These are phyloP conservation scores for Muschampia plurimacula DNA, from an alignment of 2,888 invertebrate species.

Conservation along the genomic window DNA sequence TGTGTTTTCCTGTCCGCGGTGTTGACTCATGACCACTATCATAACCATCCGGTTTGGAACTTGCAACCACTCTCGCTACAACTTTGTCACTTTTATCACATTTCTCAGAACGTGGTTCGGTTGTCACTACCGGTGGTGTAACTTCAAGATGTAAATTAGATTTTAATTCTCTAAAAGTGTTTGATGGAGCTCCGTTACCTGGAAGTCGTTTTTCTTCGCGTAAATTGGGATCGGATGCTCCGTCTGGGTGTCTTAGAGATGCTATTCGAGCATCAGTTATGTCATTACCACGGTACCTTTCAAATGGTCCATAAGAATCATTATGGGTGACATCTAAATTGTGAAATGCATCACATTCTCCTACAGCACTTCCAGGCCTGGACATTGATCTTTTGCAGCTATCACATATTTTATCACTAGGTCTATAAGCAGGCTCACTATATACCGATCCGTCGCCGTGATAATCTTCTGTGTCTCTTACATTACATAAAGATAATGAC, in stretches of 20 bases:
- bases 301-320: slow-evolving; percentile 85
- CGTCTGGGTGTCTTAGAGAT: slow-evolving; percentile 94
- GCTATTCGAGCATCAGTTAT: slow-evolving; percentile 87
- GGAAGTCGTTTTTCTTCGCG: slow-evolving; percentile 88
- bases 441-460: slow-evolving; percentile 93
- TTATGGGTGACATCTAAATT: slow-evolving; percentile 83
- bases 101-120: slow-evolving; percentile 86
- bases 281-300: slow-evolving; percentile 86
- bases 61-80: slow-evolving; percentile 87
- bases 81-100: slow-evolving; percentile 87
- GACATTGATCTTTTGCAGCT: slow-evolving; percentile 90
- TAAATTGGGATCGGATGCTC: slow-evolving; percentile 96
- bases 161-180: slow-evolving; percentile 85
- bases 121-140: slow-evolving; percentile 84
- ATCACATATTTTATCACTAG: slow-evolving; percentile 91
- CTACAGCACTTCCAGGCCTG: slow-evolving; percentile 88
- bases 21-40: slow-evolving; percentile 95
- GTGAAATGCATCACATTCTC: slow-evolving; percentile 87
- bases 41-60: slow-evolving; percentile 90
- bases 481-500: slow-evolving; percentile 89
- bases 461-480: slow-evolving; percentile 88
- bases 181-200: slow-evolving; percentile 87
- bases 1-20: slow-evolving; percentile 92
- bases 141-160: slow-evolving; percentile 80
- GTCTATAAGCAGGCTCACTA: slow-evolving; percentile 93